Conservation (phyloP, 2,888 invertebrate genomes). For the Thalpophila matura region DNA sequence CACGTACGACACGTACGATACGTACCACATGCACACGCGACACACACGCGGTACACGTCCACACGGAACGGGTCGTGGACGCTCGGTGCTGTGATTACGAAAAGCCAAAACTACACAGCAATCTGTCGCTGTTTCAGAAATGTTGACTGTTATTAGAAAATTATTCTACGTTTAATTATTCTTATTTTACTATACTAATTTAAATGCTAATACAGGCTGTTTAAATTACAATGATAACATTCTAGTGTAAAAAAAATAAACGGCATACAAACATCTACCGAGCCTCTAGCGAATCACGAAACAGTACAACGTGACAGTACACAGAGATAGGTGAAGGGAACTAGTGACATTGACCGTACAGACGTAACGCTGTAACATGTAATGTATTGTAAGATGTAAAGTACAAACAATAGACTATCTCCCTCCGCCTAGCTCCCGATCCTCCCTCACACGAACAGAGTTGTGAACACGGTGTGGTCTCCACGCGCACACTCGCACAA, state of each 20-base stretch:
- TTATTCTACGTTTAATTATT: slow-evolving; percentile 2
- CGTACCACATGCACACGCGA: slow-evolving; percentile 8
- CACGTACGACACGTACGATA: slow-evolving; percentile 21
- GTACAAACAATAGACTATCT: slow-evolving; percentile 25
- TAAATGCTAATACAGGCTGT: background rate
- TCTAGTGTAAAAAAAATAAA: too few species aligned
- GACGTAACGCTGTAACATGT: slow-evolving; percentile 16
- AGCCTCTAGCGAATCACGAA: slow-evolving; percentile 47
- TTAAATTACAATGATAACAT: too few species aligned
- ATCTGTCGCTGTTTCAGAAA: background rate
- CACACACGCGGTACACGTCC: slow-evolving; percentile 21
- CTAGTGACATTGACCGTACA: slow-evolving; percentile 28
- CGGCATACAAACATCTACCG: slow-evolving; percentile 24
- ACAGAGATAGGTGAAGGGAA: slow-evolving; percentile 71
- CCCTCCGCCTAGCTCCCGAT: slow-evolving; percentile 68
- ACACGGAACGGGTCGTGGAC: slow-evolving; percentile 46
- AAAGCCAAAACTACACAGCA: background rate
- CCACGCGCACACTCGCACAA: slow-evolving; percentile 89
- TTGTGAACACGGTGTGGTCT: slow-evolving; percentile 87
- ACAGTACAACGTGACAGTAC: slow-evolving; percentile 59
- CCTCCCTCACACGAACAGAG: slow-evolving; percentile 64
- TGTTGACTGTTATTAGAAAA: background rate
- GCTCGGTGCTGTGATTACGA: slow-evolving; percentile 39
- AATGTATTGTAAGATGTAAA: slow-evolving; percentile 6
- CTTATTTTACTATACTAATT: slow-evolving; percentile 2